Conservation (phyloP, 1,140 invertebrate species). For the Anastatus disparis region DNA sequence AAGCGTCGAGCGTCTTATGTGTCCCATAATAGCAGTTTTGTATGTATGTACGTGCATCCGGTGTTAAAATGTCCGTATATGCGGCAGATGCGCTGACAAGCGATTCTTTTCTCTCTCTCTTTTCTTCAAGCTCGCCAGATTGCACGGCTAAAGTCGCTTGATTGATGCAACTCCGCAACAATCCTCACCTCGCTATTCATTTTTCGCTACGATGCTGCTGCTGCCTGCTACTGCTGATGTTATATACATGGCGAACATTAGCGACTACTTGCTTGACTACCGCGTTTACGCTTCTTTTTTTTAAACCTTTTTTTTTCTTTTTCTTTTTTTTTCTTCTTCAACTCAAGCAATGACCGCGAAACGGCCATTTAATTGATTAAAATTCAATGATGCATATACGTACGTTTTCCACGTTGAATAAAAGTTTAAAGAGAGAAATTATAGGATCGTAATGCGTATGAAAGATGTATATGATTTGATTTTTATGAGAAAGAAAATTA, state of each 20-base stretch:
- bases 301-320: too few relatives aligned
- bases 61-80: background rate
- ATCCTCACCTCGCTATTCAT: constrained; percentile 68
- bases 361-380: constrained; percentile 21
- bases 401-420: background rate
- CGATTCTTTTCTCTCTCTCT: constrained; percentile 52
- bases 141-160: constrained; percentile 43
- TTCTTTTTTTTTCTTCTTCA: background rate
- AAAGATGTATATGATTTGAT: too few relatives aligned
- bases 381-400: background rate
- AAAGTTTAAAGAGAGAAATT: too few relatives aligned
- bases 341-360: background rate
- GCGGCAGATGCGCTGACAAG: constrained; percentile 61
- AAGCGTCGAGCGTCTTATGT: too few relatives aligned
- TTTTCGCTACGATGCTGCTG: constrained; percentile 42
- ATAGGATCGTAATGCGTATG: too few relatives aligned
- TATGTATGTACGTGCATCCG: too few relatives aligned
- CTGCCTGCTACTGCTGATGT: constrained; percentile 49
- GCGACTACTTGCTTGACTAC: constrained; percentile 53
- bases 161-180: constrained; percentile 68
- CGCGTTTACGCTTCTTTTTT: constrained; percentile 45
- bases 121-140: constrained; percentile 35
- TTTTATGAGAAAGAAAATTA: too few relatives aligned
- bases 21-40: too few relatives aligned
- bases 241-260: constrained; percentile 47